These are phyloP conservation scores for Astropecten irregularis DNA, from an alignment of 53 echinoderm and acorn worm genomes.

Conservation along the genomic window DNA sequence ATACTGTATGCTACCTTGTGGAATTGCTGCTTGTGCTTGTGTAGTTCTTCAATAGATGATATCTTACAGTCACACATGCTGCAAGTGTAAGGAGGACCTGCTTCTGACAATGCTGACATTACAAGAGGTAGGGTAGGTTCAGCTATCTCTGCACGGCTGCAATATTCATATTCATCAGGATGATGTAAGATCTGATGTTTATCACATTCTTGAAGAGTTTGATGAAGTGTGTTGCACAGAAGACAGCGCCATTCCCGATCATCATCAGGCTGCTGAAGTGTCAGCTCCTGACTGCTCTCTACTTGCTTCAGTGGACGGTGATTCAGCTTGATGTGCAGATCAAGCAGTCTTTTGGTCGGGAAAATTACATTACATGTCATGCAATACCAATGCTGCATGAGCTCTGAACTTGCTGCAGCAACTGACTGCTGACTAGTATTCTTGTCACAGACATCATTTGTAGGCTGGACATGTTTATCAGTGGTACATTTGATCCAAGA, in stretches of 20 bases:
- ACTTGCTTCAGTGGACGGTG: constrained; percentile 31
- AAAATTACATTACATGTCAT: constrained; percentile 49
- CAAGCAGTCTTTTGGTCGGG: constrained; percentile 29
- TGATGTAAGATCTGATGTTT: constrained; percentile 17
- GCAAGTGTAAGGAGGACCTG: constrained; percentile 33
- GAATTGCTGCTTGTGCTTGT: constrained; percentile 52
- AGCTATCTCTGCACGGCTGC: constrained; percentile 32
- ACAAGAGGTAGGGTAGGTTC: background rate
- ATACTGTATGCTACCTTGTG: constrained; percentile 52
- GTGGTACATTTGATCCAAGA: too few species aligned
- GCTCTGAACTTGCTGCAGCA: background rate
- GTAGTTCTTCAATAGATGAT: constrained; percentile 3
- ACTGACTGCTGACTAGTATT: background rate
- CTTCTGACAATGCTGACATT: constrained; percentile 8
- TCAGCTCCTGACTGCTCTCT: background rate
- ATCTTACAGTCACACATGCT: constrained; percentile 39
- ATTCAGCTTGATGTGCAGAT: constrained; percentile 35
- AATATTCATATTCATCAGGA: constrained; percentile 51
- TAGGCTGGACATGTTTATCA: background rate
- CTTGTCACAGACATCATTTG: background rate
- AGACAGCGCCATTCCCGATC: constrained; percentile 45
- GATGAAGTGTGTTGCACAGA: constrained; percentile 37
- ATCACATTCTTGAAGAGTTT: constrained; percentile 31
- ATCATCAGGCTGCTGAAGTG: background rate
- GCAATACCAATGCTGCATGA: constrained; percentile 44